Evolutionary conservation across 2,113 vertebrate genomes (phyloP).

Genomic region (Psammodynastes pulverulentus): DNA sequence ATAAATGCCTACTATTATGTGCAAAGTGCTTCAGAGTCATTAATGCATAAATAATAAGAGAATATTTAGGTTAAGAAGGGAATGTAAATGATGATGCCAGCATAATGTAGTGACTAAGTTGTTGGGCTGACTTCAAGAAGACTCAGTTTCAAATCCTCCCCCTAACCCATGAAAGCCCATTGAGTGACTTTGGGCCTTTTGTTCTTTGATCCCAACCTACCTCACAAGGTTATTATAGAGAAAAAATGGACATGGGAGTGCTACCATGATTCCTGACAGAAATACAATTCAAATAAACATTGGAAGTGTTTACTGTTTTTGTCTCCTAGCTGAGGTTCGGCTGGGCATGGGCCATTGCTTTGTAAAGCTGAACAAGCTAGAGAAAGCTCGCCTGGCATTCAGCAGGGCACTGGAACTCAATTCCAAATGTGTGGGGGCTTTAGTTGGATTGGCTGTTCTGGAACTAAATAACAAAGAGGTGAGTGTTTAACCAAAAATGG

Average conservation of each 20-base stretch:
- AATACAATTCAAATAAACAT: neutral
- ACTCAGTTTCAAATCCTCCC: neutral
- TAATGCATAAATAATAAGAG: neutral
- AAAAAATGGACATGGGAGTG: neutral
- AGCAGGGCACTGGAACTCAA: conserved; percentile 93
- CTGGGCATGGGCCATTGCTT: conserved; percentile 99
- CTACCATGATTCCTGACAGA: neutral
- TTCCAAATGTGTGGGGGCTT: conserved; percentile 93
- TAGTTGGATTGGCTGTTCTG: conserved; percentile 93
- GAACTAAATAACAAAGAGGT: conserved; percentile 98
- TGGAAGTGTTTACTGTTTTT: conserved; percentile 36
- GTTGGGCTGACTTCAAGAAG: neutral
- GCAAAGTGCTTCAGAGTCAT: neutral
- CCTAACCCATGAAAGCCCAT: neutral
- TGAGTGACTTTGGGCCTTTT: neutral
- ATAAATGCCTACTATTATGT: neutral
- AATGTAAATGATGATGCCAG: neutral
- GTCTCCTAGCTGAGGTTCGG: conserved; percentile 84
- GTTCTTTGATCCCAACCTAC: neutral
- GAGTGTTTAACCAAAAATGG: conserved; percentile 39
- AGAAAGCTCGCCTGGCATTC: conserved; percentile 94
- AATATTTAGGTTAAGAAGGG: neutral
- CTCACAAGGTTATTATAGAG: neutral
- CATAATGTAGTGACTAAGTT: neutral
- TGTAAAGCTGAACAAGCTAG: conserved; percentile 94